Evolutionary conservation across 2,888 invertebrate genomes (phyloP), one percentile per base, ranked within the genome.

Genomic region (Chironomus tentans): DNA sequence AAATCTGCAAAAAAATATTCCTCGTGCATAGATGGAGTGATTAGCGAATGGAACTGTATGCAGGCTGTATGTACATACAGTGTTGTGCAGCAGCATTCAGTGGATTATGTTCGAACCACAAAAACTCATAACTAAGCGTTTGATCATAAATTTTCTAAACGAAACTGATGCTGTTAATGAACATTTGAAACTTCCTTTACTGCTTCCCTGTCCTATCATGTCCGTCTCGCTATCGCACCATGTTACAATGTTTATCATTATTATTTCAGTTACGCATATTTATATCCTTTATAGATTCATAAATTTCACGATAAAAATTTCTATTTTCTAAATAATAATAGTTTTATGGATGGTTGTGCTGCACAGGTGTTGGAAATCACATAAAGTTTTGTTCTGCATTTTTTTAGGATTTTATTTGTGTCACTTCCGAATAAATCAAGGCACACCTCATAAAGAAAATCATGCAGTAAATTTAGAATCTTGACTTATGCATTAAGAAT

Each of bases 71-170:
- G 28, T 5, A 24, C 22, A 24, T 28, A 28, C 28, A 28, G 28
- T 28, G 28, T 28, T 38, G 38, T 38, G 4, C 38, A 38, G 15
- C 56, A 56, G 5, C n/a, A 18, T 70, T 70, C 70, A 50, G 24
- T 70, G 70, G 70, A 70, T 70, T 70, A 70, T 50, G 15, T 48
- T 48, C 70, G 22, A 50, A 56, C 56, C n/a, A 56, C 56, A 56
- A 56, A 70, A 70, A 70, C 70, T 70, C 70, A 70, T 70, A 70
- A 70, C 70, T 56, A 50, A 50, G 48, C 24, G n/a, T 48, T 70
- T 50, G 50, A 18, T 56, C 56, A 56, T 70, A 70, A 70, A 70
- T 70, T 70, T 70, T 18, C 47, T 47, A 28, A 38, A 38, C 38
- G 10, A 38, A 38, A 38, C 38, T 38, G 38, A 38, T 38, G 38